Base-by-base conservation (phyloP, 1,140 invertebrate genomes). In the Orchesella cincta region DNA sequence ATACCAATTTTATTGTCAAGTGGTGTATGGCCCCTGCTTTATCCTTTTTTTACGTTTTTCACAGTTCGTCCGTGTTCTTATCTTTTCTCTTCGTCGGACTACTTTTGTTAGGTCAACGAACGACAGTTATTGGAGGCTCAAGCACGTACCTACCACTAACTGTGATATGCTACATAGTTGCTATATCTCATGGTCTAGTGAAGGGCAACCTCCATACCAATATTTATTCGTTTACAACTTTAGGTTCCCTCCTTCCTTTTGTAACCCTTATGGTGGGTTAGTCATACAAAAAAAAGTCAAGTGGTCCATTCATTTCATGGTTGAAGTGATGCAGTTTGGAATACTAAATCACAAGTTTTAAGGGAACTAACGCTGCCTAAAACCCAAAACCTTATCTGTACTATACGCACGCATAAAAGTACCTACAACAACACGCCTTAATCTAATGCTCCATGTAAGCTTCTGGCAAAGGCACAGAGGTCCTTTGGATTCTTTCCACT, bases 301-400 rank as follows among this genome's bases (percentile, higher is more conserved):
- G 52, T 57, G 12, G 12, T 3, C 23, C 52, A 20, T 57, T 26
- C 23, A 57, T 57, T 57, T 57, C 52, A 57, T 57, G 52, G 52
- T 57, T 57, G 52, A n/a, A n/a, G 23, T 18, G 23, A n/a, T 57
- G 23, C 52, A 18, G 52, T n/a, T 5, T 23, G 52, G 52, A 57
- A 57, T 57, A 57, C 52, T 57, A 57, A 57, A 57, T 57, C 52
- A 57, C 8, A 57, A 12, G 12, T 57, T 57, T 57, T 46, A 46
- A n/a, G n/a, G n/a, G n/a, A n/a, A n/a, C n/a, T n/a, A n/a, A n/a
- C n/a, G n/a, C n/a, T n/a, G n/a, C n/a, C n/a, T n/a, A n/a, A n/a
- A n/a, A n/a, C n/a, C n/a, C n/a, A n/a, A n/a, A n/a, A n/a, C n/a
- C n/a, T n/a, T n/a, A n/a, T n/a, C n/a, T n/a, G n/a, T n/a, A n/a